Base-by-base conservation (phyloP, 1,140 invertebrate species). In the Coenobita brevimanus region DNA sequence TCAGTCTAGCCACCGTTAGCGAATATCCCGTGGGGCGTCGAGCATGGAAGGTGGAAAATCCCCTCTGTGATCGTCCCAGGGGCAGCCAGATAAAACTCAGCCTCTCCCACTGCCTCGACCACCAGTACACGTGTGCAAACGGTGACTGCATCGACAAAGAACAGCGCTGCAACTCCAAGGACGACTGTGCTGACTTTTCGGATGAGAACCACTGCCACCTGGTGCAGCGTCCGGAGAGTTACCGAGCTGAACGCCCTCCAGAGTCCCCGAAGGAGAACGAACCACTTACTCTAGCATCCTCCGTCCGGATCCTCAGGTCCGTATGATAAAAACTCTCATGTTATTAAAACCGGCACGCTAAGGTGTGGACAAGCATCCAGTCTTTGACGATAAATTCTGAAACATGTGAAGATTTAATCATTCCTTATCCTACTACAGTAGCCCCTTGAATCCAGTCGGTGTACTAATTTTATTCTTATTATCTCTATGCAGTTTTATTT, bases 121-220 rank as follows among this genome's bases (percentile, higher is more conserved):
- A 50, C 27, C 50, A 90, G 64, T 90, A 84, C 81, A 84, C 83
- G 27, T 90, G 89, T 67, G 75, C 62, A 36, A 90, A 84, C 50
- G 89, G 89, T 33, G 83, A 82, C 46, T 90, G 89, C 73, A 79
- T 90, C 36, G 57, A 57, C 3, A 82, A 81, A 38, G 73, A 79
- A n/a, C 75, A 83, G 30, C 85, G 89, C 24, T 90, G 89, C 62
- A 89, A 90, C 33, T 79, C 80, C 0, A 30, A 76, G n/a, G 78
- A 75, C 36, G 82, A 90, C 75, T 90, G 89, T 46, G 36, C 30
- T 6, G 89, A 90, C 73, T 60, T 81, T 24, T 87, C 86, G 0
- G 89, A 90, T 76, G 89, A 90, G 81, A 54, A 76, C 24, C 62
- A 69, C 41, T 90, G 89, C 30, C 38, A 57, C 54, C 33, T 84